Base-by-base conservation (phyloP, 2,888 invertebrate species). In the Furcula furcula region DNA sequence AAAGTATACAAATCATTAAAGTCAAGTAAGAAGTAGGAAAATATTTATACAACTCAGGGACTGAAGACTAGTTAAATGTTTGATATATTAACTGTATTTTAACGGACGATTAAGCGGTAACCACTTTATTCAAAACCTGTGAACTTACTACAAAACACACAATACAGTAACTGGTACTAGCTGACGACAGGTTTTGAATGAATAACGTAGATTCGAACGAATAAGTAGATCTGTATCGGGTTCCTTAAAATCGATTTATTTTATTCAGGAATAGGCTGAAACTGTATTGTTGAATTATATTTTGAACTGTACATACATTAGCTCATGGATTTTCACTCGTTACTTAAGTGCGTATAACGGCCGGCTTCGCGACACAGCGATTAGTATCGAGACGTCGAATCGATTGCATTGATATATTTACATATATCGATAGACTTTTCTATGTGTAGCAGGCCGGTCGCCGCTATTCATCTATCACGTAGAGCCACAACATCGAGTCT, bases 1-100 rank as follows among this genome's bases (percentile, higher is more conserved):
- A 88, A 88, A 82, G 83, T 88, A 85, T 88, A 87, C 85, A 87
- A 87, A 87, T 85, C 86, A 86, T 85, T 84, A 86, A 87, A 85
- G 68, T 86, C 85, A 76, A 79, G 75, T 88, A 87, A 88, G 86
- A 81, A 75, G 86, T 88, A 88, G 87, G 86, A 80, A 85, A 83
- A 81, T 88, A 88, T 88, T 85, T 88, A 86, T 86, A 87, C 80
- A 86, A 84, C 76, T 72, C 86, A 83, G 85, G 87, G 88, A 88
- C 88, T 88, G 88, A 88, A 85, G 83, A 87, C 79, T 88, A 86
- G 85, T 75, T 88, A 88, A 87, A 86, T 83, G 87, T 88, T 87
- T 87, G 83, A 88, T 86, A 88, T 87, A 86, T 80, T 76, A 81
- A 85, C 85, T 86, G 83, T 88, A 87, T 83, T 85, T 80, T 85